Evolutionary conservation across 2,797 vertebrate genomes (phyloP), one percentile per base, ranked within the genome.

Genomic region (Parauchenoglanis ngamensis): DNA sequence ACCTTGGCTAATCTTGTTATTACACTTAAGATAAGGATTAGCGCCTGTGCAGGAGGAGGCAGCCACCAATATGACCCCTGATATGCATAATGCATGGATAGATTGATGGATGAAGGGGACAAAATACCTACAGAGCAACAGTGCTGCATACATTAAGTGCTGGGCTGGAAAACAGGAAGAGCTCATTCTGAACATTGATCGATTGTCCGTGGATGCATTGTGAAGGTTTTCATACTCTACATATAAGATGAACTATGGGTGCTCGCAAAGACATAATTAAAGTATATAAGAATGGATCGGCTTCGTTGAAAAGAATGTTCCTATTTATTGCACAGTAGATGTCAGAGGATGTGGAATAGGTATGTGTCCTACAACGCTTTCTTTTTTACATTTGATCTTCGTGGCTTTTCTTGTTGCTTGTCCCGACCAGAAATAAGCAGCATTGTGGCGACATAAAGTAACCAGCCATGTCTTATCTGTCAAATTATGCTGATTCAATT

Each of bases 1-100:
- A 85, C 89, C 88, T 88, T 68, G 40, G 87, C 86, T 91, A 92
- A 92, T 91, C 92, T 90, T 90, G 88, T 92, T 92, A 91, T 91
- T 91, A 92, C 88, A 91, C 89, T 88, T 91, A 90, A 92, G 92
- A 90, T 89, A 92, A 91, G 91, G 90, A 91, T 92, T 91, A 91
- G 87, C 89, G 84, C 86, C 86, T 89, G 87, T 88, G 86, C 87
- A 87, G 83, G 85, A 57, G 85, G 85, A 90, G 87, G 85, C 83
- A 86, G 90, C 59, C 88, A 78, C 86, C 90, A 89, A 89, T 89
- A 85, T 89, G 90, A 92, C 90, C 90, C 84, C 87, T 89, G 90
- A 92, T 92, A 91, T 91, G 86, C 88, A 90, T 90, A 91, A 92
- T 91, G 90, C 90, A 92, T 91, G 90, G 90, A 89, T 90, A 77